These are phyloP conservation scores for Mus spicilegus DNA, from an alignment of 2,113 vertebrate genomes.

Conservation along the genomic window DNA sequence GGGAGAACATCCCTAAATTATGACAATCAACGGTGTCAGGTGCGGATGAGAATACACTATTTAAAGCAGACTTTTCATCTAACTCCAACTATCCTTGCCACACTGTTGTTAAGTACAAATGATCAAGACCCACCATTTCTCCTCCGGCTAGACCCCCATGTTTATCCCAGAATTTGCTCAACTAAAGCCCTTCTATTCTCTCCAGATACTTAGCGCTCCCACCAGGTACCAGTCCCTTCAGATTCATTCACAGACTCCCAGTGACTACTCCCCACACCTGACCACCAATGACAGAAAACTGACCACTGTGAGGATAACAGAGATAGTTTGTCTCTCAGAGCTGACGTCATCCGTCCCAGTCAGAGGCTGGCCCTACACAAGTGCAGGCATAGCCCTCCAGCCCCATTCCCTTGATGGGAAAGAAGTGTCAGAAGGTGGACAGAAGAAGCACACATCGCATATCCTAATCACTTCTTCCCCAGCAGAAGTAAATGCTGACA, in stretches of 20 bases:
- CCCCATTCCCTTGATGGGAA: not conserved
- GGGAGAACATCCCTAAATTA: not conserved
- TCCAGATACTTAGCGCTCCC: not conserved
- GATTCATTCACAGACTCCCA: not conserved
- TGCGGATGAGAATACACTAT: not conserved
- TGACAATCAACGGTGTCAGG: not conserved
- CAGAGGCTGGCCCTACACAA: not conserved
- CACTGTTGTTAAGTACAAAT: not conserved
- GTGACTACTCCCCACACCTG: not conserved
- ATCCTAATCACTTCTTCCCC: not conserved
- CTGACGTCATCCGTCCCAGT: not conserved
- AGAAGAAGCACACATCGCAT: not conserved
- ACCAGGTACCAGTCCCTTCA: not conserved
- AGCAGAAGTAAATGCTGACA: rapidly evolving
- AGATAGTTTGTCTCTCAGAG: not conserved
- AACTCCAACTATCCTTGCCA: not conserved
- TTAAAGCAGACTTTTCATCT: not conserved
- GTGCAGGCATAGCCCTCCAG: not conserved
- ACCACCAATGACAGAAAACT: conserved; percentile 48
- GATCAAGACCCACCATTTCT: not conserved
- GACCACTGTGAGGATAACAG: not conserved
- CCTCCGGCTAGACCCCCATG: not conserved
- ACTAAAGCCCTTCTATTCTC: not conserved
- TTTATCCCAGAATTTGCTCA: not conserved
- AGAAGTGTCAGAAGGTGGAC: not conserved